Evolutionary conservation across 35 echinoderm and acorn worm species (phyloP), one percentile per base, ranked within the genome.

Genomic region (Hemicentrotus pulcherrimus): DNA sequence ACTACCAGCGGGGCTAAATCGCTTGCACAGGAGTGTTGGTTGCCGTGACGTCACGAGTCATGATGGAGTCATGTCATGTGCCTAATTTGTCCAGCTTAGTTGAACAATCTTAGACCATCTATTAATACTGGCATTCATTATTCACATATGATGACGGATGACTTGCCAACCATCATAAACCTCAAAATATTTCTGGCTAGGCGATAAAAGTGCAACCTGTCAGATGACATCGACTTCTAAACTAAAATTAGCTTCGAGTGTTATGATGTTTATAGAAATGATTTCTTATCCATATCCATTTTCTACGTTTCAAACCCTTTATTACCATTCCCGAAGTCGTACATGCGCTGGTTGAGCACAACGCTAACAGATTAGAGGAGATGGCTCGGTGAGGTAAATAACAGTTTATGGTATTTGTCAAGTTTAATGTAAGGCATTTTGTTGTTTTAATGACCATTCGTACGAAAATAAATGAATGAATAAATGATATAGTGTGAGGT

Each of bases 201-300:
- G 65, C 65, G 28, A 55, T 55, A 78, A 78, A 78, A 78, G 65
- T 78, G 19, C 65, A 78, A n/a, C 65, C 22, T 78, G 65, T 78
- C 65, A 78, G 65, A n/a, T 22, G 18, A 78, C 24, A 78, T 78
- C 28, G 65, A 22, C 50, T 11, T 55, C 50, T 55, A 55, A 55
- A 55, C 50, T 78, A 4, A 78, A 78, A 78, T 78, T 78, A 28
- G 65, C 65, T 78, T 78, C 65, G 18, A 78, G 19, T 78, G 65
- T 78, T 78, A 8, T 78, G 65, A 78, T 78, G n/a, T 78, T 78
- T 78, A 78, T 78, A n/a, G 65, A 78, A 78, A 78, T 78, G 28
- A 78, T 78, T 78, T 78, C 19, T 78, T 78, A 22, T 78, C 65
- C 65, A 28, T 78, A 78, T 78, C 19, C 65, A 78, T n/a, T 78